phyloP scores from a whole-genome alignment of 1,140 invertebrate species.

The Tetramorium simillimum region DNA sequence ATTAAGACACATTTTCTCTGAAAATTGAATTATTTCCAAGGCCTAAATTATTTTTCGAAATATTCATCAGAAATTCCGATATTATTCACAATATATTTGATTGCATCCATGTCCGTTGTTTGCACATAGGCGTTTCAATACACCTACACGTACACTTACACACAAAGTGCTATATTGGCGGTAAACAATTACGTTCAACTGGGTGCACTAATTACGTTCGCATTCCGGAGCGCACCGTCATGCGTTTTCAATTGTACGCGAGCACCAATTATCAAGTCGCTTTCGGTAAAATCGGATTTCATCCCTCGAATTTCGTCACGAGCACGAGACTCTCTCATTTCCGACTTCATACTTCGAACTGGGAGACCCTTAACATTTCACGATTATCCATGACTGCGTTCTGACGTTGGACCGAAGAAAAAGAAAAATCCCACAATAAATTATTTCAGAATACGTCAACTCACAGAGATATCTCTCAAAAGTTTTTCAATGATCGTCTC shows the following conservation, averaged over 20 bases:
- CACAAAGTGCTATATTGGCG: not conserved
- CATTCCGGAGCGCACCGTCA: slow-evolving; percentile 34
- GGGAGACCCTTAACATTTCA: slow-evolving; percentile 11
- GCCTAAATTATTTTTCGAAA: not conserved
- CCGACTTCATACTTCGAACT: not conserved
- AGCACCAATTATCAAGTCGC: slow-evolving; percentile 40
- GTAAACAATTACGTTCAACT: slow-evolving; percentile 53
- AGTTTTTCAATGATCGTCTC: not conserved
- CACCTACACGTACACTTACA: not conserved
- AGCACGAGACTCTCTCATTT: slow-evolving; percentile 5
- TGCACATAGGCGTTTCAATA: not conserved
- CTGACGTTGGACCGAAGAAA: not conserved
- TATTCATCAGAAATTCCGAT: not conserved
- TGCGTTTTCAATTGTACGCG: slow-evolving; percentile 39
- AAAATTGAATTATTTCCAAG: not conserved
- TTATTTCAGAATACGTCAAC: not conserved
- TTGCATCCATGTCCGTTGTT: not conserved
- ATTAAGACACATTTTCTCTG: not conserved
- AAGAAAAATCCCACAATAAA: not conserved
- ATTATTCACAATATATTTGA: slow-evolving; percentile 13
- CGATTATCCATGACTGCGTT: not conserved
- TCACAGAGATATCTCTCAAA: not conserved
- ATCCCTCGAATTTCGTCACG: not conserved
- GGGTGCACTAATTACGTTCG: slow-evolving; percentile 54
- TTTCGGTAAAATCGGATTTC: slow-evolving; percentile 13